Conservation (phyloP, 2,888 invertebrate species). For the Idaea dimidiata region DNA sequence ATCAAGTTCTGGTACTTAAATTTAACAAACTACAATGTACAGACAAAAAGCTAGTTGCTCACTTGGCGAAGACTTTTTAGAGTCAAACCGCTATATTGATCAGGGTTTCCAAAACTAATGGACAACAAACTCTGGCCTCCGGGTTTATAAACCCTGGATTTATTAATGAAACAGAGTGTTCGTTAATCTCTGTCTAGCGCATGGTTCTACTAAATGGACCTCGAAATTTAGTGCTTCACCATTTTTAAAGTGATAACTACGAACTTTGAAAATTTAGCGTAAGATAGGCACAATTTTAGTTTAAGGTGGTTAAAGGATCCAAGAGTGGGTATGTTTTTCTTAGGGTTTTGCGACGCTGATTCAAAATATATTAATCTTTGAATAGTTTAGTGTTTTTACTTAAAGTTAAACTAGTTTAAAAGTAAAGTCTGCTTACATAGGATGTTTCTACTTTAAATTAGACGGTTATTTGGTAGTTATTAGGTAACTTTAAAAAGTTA, state of each 20-base stretch:
- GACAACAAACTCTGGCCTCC: slow-evolving; percentile 4
- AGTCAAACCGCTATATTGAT: slow-evolving; percentile 6
- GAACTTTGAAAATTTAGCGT: not conserved
- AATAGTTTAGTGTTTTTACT: too few species aligned
- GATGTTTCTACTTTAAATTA: too few species aligned
- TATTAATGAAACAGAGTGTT: slow-evolving; percentile 45
- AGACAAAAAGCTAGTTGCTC: slow-evolving; percentile 13
- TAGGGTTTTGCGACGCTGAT: too few species aligned
- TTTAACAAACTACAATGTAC: slow-evolving; percentile 3
- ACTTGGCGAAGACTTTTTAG: not conserved
- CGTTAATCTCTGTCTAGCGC: slow-evolving; percentile 66
- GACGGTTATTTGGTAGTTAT: too few species aligned
- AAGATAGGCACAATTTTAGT: not conserved
- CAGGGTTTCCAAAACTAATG: slow-evolving; percentile 5
- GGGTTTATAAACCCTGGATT: slow-evolving; percentile 10
- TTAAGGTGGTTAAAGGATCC: not conserved
- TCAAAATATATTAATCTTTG: too few species aligned
- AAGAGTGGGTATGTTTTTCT: not conserved
- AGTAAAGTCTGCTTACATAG: too few species aligned
- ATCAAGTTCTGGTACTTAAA: not conserved
- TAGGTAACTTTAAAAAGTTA: too few species aligned
- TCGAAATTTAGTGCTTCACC: slow-evolving; percentile 43
- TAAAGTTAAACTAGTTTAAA: too few species aligned
- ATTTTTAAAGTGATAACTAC: not conserved
- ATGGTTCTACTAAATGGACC: slow-evolving; percentile 58